Evolutionary conservation across 2,797 vertebrate genomes (phyloP).

Genomic region (Eidolon dupreanum): DNA sequence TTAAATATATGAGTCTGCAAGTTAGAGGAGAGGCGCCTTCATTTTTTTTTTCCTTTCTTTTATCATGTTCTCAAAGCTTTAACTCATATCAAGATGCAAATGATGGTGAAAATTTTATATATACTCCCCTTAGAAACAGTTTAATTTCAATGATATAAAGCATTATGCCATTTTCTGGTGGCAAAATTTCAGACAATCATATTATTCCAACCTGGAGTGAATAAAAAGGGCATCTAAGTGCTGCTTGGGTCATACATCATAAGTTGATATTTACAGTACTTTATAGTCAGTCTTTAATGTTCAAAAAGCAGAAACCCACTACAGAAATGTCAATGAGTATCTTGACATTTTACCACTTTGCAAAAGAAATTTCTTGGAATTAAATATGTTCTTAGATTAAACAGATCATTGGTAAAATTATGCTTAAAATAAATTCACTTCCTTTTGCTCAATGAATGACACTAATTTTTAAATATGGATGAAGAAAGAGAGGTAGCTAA

Average conservation of each 20-base stretch:
- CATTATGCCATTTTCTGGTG: neutral
- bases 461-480: neutral
- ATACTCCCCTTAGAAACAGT: neutral
- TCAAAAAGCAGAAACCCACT: neutral
- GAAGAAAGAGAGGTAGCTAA: neutral
- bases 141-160: neutral
- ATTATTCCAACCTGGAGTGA: neutral
- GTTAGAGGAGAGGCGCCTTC: neutral
- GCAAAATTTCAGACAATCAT: neutral
- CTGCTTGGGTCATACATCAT: neutral
- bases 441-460: neutral
- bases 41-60: neutral
- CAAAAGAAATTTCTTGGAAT: neutral
- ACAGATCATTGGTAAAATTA: neutral
- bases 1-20: neutral
- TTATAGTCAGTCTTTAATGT: neutral
- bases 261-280: neutral
- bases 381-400: constrained; percentile 25
- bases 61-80: neutral
- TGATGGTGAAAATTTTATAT: neutral
- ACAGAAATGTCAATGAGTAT: neutral
- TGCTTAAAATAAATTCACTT: neutral
- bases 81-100: neutral
- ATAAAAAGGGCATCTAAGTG: neutral
- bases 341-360: constrained; percentile 10